A percentile compares a stretch with the other conserved stretches of the same genome.
These are phyloP conservation scores for Mirza zaza DNA, from an alignment of 2,113 vertebrate species.

Conservation along the genomic window DNA sequence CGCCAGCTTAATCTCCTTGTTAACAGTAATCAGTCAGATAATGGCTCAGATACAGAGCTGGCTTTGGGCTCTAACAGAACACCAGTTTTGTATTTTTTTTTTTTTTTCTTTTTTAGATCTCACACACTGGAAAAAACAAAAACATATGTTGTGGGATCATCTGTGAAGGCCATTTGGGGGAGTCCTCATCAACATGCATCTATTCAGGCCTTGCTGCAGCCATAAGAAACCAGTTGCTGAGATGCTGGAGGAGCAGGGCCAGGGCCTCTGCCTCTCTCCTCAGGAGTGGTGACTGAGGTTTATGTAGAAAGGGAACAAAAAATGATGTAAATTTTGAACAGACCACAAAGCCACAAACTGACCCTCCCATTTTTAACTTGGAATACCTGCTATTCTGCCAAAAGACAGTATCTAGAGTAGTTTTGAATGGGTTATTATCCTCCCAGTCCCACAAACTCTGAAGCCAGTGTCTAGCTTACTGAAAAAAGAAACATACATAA, in stretches of 20 bases:
- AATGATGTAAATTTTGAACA: constrained; percentile 76
- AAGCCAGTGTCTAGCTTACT: constrained; percentile 81
- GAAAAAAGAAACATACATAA: constrained; percentile 83
- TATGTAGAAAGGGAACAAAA: constrained; percentile 68
- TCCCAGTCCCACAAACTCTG: constrained; percentile 78
- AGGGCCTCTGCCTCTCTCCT: constrained; percentile 81
- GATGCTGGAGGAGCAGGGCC: constrained; percentile 82
- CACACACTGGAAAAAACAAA: constrained; percentile 97
- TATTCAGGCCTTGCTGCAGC: constrained; percentile 98
- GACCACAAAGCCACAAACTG: constrained; percentile 74
- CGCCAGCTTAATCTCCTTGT: constrained; percentile 94
- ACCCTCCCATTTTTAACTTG: constrained; percentile 72
- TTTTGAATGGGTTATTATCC: constrained; percentile 78
- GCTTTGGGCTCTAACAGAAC: constrained; percentile 89
- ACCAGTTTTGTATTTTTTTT: constrained; percentile 21
- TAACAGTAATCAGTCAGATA: constrained; percentile 97
- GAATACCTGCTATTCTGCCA: constrained; percentile 85
- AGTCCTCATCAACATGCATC: constrained; percentile 95
- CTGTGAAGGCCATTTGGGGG: constrained; percentile 96
- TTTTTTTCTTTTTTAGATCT: constrained; percentile 96
- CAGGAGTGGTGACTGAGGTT: constrained; percentile 84
- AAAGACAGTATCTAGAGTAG: constrained; percentile 84
- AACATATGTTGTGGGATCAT: constrained; percentile 98
- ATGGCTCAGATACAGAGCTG: constrained; percentile 93
- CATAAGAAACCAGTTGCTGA: constrained; percentile 88